These are phyloP conservation scores for Sarcophaga peregrina DNA, from an alignment of 1,140 invertebrate genomes.

Conservation along the genomic window DNA sequence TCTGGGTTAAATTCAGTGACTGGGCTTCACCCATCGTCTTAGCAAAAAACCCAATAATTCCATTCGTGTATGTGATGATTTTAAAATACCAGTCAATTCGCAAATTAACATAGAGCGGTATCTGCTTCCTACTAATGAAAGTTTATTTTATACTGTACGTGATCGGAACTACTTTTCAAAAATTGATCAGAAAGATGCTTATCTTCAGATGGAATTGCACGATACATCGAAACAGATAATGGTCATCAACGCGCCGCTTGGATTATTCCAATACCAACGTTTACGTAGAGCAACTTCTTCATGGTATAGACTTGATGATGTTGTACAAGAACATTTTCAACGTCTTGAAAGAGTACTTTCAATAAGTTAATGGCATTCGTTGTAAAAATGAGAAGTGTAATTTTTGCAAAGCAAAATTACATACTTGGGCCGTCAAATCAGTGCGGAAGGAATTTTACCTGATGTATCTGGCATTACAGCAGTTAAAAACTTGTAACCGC, in stretches of 20 bases:
- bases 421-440: slow-evolving; percentile 56
- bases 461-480: slow-evolving; percentile 45
- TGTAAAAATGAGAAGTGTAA: slow-evolving; percentile 43
- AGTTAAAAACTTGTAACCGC: slow-evolving; percentile 49
- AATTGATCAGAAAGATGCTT: slow-evolving; percentile 19
- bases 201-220: slow-evolving; percentile 29
- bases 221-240: slow-evolving; percentile 11
- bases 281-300: slow-evolving; percentile 23
- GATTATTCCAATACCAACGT: slow-evolving; percentile 22
- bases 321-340: slow-evolving; percentile 29
- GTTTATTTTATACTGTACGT: background rate
- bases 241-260: slow-evolving; percentile 37
- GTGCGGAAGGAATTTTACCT: slow-evolving; percentile 50
- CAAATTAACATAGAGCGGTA: slow-evolving; percentile 36
- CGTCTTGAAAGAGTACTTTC: background rate
- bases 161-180: slow-evolving; percentile 23
- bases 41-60: background rate
- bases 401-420: slow-evolving; percentile 51
- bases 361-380: slow-evolving; percentile 22
- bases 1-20: slow-evolving; percentile 45
- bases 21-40: slow-evolving; percentile 26
- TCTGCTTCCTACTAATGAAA: background rate
- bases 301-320: too few relatives aligned
- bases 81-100: slow-evolving; percentile 28
- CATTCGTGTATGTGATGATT: slow-evolving; percentile 57